Evolutionary conservation across 2,797 vertebrate genomes (phyloP).

Genomic region (Phataginus tricuspis): DNA sequence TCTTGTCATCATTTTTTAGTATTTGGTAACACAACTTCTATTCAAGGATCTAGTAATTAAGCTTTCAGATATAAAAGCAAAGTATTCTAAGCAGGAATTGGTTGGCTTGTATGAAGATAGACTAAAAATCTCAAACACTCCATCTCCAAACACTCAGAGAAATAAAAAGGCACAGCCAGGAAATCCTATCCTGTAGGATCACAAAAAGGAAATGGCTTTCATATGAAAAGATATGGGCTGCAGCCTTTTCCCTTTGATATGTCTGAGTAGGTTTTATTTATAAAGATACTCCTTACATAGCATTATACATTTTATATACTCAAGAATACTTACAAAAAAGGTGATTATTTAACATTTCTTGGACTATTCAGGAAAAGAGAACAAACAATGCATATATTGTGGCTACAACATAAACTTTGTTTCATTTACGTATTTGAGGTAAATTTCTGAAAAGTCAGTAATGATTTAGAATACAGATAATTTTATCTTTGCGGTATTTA

Average conservation of each 20-base stretch:
- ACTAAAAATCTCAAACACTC: constrained; percentile 49
- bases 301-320: constrained; percentile 68
- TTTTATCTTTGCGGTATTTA: constrained; percentile 28
- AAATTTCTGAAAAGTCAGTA: constrained; percentile 20
- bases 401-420: constrained; percentile 66
- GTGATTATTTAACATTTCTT: constrained; percentile 63
- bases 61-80: constrained; percentile 20
- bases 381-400: constrained; percentile 61
- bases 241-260: constrained; percentile 19
- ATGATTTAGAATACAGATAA: neutral
- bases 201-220: constrained; percentile 1
- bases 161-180: constrained; percentile 11
- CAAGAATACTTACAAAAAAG: constrained; percentile 17
- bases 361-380: constrained; percentile 60
- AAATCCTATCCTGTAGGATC: neutral
- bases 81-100: neutral
- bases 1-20: constrained; percentile 40
- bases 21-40: constrained; percentile 13
- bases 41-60: constrained; percentile 37
- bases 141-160: constrained; percentile 28
- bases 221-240: constrained; percentile 51
- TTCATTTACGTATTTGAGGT: constrained; percentile 52
- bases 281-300: constrained; percentile 58
- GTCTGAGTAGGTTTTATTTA: constrained; percentile 72
- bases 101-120: constrained; percentile 47